Percentiles rank a stretch among this genome's conserved stretches.
Evolutionary conservation across 2,113 vertebrate genomes (phyloP).

Genomic region (Nansenia antarctica): DNA sequence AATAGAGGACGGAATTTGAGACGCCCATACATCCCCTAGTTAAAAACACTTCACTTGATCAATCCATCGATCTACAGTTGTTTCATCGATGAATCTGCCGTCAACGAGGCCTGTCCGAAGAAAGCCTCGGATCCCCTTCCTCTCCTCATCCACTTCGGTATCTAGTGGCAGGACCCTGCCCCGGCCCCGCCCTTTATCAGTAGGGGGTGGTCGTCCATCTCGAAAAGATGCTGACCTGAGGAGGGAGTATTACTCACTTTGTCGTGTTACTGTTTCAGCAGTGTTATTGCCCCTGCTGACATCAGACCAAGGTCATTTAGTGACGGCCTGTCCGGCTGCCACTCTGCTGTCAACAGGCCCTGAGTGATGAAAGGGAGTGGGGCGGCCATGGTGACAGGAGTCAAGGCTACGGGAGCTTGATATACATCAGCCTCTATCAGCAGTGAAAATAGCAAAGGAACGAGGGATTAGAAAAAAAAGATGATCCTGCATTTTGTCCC

Average conservation of each 20-base stretch:
- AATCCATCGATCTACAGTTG: too few species aligned
- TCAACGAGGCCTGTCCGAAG: not conserved
- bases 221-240: conserved; percentile 67
- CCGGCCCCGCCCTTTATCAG: conserved; percentile 31
- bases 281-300: conserved; percentile 47
- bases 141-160: not conserved
- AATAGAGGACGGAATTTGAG: too few species aligned
- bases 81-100: too few species aligned
- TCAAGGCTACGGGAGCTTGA: conserved; percentile 69
- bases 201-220: conserved; percentile 26
- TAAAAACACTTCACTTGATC: too few species aligned
- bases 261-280: conserved; percentile 46
- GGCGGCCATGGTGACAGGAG: conserved; percentile 58
- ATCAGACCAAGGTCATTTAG: conserved; percentile 73
- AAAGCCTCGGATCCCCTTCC: not conserved
- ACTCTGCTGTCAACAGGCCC: conserved; percentile 65
- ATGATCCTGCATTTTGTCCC: conserved; percentile 63
- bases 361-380: conserved; percentile 63
- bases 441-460: conserved; percentile 53
- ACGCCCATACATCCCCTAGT: too few species aligned
- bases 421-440: conserved; percentile 67
- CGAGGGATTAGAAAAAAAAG: conserved; percentile 50
- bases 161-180: not conserved
- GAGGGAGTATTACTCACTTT: conserved; percentile 66
- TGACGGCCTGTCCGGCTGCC: conserved; percentile 66